Base-by-base conservation (phyloP, 37 sponge, comb jelly and placozoan genomes). In the Halisarca cf. caerulea region DNA sequence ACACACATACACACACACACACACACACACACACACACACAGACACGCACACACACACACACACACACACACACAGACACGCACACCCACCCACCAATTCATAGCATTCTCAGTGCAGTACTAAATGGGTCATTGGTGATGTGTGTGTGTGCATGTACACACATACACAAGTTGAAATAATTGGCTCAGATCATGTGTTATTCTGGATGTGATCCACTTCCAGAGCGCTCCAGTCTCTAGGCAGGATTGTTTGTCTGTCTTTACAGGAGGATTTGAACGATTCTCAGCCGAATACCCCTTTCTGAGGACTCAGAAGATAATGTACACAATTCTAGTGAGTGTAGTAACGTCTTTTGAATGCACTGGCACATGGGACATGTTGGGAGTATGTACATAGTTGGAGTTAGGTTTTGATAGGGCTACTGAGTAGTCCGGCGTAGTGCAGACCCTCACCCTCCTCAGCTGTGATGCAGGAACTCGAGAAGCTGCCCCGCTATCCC, bases 281-380 rank as follows among this genome's bases (percentile, higher is more conserved):
- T 97, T 97, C 71, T 93, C 96, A 30, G 98, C 98, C 4, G 91
- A 91, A 60, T 97, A 97, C 71, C 98, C 98, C 0, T 95, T 95
- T 81, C 68, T 97, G 64, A 90, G 94, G 72, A 92, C 98, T 32
- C 89, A 95, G 61, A 92, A 95, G 59, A 89, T 90, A 58, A 78
- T 91, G 33, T 97, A 90, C 82, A 93, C 94, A 18, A 86, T 82
- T n/a, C 58, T 86, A 64, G 97, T 97, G 82, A 83, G 88, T 77
- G 39, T 27, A 30, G 15, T 18, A 4, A 55, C 57, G 11, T 55
- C 57, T 58, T 79, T 58, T 5, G 47, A 21, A 78, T 42, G 14
- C 23, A 42, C 11, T 47, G 51, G 51, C 11, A 47, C 11, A 11
- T 47, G 51, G 11, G 51, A 11, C 9, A 11, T 47, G 11, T 47